phyloP scores from a whole-genome alignment of 2,113 vertebrate species.

The Trogon surrucura region DNA sequence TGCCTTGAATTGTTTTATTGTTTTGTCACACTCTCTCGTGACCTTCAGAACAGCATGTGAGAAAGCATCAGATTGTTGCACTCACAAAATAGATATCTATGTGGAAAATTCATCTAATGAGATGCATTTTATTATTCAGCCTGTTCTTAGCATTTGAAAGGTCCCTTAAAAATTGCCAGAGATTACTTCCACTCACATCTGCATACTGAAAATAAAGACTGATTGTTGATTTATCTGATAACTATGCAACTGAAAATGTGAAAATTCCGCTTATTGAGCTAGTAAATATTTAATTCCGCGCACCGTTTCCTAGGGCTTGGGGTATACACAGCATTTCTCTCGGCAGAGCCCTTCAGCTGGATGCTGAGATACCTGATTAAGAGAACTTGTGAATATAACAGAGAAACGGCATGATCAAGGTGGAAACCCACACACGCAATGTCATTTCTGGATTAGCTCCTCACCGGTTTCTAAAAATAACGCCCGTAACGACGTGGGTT shows the following conservation, averaged over 20 bases:
- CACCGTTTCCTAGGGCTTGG: not conserved
- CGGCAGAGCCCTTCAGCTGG: not conserved
- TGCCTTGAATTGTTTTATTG: not conserved
- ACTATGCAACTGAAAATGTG: not conserved
- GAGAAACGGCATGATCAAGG: not conserved
- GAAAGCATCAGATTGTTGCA: not conserved
- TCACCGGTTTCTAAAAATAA: not conserved
- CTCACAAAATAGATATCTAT: not conserved
- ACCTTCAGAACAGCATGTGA: not conserved
- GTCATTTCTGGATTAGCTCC: not conserved
- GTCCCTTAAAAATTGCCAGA: not conserved
- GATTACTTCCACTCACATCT: not conserved
- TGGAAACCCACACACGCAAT: fast-evolving
- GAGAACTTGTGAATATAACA: not conserved
- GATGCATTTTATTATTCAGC: not conserved
- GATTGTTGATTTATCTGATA: not conserved
- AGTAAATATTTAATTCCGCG: not conserved
- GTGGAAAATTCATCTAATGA: not conserved
- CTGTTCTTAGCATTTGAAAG: not conserved
- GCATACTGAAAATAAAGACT: not conserved
- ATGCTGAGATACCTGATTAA: not conserved
- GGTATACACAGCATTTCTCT: not conserved
- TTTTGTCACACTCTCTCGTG: not conserved
- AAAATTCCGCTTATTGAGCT: not conserved
- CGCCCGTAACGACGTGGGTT: fast-evolving